phyloP scores from a whole-genome alignment of 2,113 vertebrate species.

The Psephotus haematonotus region DNA sequence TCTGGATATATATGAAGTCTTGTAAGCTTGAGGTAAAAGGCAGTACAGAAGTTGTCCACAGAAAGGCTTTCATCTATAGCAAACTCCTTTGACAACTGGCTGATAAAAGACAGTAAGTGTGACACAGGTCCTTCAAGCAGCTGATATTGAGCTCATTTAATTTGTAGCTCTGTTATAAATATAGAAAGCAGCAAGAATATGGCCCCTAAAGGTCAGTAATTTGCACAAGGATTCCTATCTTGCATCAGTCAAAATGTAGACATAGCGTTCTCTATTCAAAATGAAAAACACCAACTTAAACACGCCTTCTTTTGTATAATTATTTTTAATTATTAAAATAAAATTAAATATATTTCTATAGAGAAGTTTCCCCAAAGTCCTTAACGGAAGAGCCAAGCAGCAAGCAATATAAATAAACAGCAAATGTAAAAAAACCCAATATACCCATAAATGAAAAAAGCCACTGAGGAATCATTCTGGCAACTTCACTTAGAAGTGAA shows the following conservation, averaged over 20 bases:
- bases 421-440: not conserved
- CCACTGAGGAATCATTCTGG: not conserved
- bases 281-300: not conserved
- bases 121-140: not conserved
- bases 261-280: not conserved
- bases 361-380: not conserved
- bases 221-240: not conserved
- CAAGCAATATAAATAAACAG: not conserved
- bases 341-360: not conserved
- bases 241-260: not conserved
- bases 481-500: not conserved
- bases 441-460: not conserved
- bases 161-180: not conserved
- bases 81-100: not conserved
- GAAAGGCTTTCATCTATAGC: not conserved
- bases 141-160: not conserved
- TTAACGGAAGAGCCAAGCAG: not conserved
- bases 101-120: not conserved
- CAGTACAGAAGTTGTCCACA: not conserved
- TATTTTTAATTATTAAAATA: not conserved
- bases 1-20: not conserved
- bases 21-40: not conserved
- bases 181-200: not conserved
- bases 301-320: not conserved
- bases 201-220: not conserved